Percentiles rank a stretch among this genome's conserved stretches.
Evolutionary conservation across 2,888 invertebrate species (phyloP).

Genomic region (Latrodectus elegans): DNA sequence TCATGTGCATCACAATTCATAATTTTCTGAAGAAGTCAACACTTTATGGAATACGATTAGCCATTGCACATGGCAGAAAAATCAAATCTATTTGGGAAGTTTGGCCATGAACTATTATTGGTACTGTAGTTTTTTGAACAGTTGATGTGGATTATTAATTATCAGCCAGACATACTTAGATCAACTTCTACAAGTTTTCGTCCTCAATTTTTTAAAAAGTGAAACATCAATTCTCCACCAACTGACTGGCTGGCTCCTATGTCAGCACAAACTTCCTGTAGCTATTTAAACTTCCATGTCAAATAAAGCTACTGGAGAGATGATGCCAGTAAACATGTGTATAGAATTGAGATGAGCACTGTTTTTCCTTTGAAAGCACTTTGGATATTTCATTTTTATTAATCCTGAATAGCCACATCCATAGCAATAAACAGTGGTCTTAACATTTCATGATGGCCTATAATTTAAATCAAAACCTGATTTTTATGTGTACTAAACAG

Average conservation of each 20-base stretch:
- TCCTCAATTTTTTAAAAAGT: background rate
- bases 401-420: constrained; percentile 14
- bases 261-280: too few relatives aligned
- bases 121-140: constrained; percentile 10
- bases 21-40: background rate
- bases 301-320: background rate
- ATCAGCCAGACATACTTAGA: background rate
- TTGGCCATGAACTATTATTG: background rate
- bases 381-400: constrained; percentile 22
- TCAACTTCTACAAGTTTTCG: background rate
- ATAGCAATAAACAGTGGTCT: background rate
- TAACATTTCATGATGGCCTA: background rate
- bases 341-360: background rate
- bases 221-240: constrained; percentile 11
- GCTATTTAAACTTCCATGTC: too few relatives aligned
- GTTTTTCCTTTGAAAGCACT: background rate
- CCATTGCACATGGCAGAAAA: constrained; percentile 11
- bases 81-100: constrained; percentile 3
- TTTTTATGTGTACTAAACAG: background rate
- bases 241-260: background rate
- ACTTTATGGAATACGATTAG: background rate
- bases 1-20: background rate
- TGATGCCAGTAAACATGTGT: constrained; percentile 11
- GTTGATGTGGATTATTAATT: constrained; percentile 2
- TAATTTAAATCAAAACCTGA: background rate